phyloP scores from a whole-genome alignment of 2,888 invertebrate genomes.

The Dasysyrphus albostriatus region DNA sequence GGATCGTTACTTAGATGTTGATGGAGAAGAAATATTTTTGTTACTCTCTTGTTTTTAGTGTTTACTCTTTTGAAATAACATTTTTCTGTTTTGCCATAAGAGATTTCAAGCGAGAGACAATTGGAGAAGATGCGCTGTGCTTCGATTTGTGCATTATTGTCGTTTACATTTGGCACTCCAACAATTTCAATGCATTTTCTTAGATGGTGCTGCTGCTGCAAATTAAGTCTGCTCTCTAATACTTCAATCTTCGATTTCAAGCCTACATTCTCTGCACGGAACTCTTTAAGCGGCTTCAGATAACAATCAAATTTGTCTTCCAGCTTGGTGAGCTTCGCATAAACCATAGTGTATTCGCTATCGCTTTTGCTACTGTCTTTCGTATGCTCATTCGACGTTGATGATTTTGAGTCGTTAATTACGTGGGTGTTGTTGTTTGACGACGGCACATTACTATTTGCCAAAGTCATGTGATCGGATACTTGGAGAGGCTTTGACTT shows the following conservation, averaged over 20 bases:
- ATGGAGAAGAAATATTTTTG: neutral
- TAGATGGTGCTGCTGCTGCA: slow-evolving; percentile 12
- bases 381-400: neutral
- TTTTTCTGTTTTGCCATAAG: slow-evolving; percentile 22
- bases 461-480: neutral
- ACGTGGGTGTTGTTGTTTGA: neutral
- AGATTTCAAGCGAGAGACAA: slow-evolving; percentile 21
- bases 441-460: neutral
- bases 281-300: slow-evolving; percentile 17
- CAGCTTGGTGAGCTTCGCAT: slow-evolving; percentile 10
- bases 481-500: neutral
- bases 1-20: too few relatives aligned
- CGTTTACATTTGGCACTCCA: slow-evolving; percentile 22
- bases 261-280: slow-evolving; percentile 2
- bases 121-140: slow-evolving; percentile 12
- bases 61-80: slow-evolving; percentile 30
- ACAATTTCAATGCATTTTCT: slow-evolving; percentile 28
- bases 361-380: neutral
- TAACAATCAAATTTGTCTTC: slow-evolving; percentile 32
- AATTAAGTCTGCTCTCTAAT: slow-evolving; percentile 36
- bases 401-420: neutral
- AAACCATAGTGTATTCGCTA: slow-evolving; percentile 23
- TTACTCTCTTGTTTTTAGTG: slow-evolving; percentile 7
- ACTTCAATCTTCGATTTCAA: slow-evolving; percentile 18
- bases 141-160: slow-evolving; percentile 7